Percentiles rank a stretch among this genome's conserved stretches.
Evolutionary conservation across 2,888 invertebrate species (phyloP).

Genomic region (Lypha dubia): DNA sequence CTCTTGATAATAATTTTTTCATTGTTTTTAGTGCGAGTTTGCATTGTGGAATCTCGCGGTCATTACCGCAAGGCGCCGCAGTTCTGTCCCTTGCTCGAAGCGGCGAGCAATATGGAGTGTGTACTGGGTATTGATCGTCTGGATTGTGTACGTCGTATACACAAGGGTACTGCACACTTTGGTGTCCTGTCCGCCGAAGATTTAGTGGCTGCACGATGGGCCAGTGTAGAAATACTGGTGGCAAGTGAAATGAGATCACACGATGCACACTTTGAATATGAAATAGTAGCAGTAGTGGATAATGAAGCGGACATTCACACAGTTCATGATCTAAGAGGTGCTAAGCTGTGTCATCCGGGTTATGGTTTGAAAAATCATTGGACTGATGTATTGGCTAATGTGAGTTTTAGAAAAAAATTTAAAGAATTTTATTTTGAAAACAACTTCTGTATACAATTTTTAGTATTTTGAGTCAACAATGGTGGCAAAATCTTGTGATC

Average conservation of each 20-base stretch:
- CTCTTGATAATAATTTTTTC: neutral
- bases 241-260: constrained; percentile 87
- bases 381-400: constrained; percentile 90
- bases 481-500: constrained; percentile 89
- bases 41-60: constrained; percentile 88
- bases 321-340: constrained; percentile 86
- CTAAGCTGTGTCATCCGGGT: constrained; percentile 92
- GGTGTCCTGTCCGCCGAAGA: constrained; percentile 93
- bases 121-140: constrained; percentile 90
- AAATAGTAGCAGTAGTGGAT: constrained; percentile 87
- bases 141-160: constrained; percentile 91
- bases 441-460: constrained; percentile 73
- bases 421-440: constrained; percentile 84
- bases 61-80: constrained; percentile 85
- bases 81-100: constrained; percentile 87
- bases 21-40: constrained; percentile 86
- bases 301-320: constrained; percentile 86
- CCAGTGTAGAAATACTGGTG: constrained; percentile 87
- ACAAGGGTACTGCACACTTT: constrained; percentile 91
- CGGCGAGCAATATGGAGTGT: constrained; percentile 87
- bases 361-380: constrained; percentile 89
- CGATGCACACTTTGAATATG: constrained; percentile 85
- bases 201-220: constrained; percentile 89
- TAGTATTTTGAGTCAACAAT: constrained; percentile 90
- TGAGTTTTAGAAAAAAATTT: constrained; percentile 84